These are phyloP conservation scores for Heliconius melpomene DNA, from an alignment of 1,140 invertebrate genomes.

Conservation along the genomic window DNA sequence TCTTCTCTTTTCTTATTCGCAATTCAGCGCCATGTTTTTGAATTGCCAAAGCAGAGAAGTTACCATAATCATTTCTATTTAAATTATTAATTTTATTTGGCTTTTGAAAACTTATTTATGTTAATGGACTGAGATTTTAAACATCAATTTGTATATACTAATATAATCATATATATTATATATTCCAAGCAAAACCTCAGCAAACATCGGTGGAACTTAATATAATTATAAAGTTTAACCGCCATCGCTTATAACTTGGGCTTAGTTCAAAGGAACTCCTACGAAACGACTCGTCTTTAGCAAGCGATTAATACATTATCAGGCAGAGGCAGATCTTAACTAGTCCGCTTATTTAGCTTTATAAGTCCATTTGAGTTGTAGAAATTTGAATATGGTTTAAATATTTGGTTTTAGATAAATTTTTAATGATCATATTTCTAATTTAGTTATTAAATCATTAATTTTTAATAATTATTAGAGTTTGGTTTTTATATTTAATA, in stretches of 20 bases:
- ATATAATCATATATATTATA: neutral
- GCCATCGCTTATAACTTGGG: neutral
- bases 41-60: too few species aligned
- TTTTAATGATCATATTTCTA: neutral
- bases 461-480: too few species aligned
- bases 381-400: neutral
- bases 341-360: constrained; percentile 20
- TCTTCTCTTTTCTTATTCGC: too few species aligned
- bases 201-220: neutral
- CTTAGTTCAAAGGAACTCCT: constrained; percentile 14
- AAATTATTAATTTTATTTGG: too few species aligned
- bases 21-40: too few species aligned
- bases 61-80: too few species aligned
- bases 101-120: too few species aligned
- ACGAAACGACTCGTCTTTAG: constrained; percentile 22
- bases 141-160: neutral
- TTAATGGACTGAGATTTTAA: neutral
- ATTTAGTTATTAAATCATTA: neutral
- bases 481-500: too few species aligned
- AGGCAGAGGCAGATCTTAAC: constrained; percentile 11
- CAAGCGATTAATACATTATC: constrained; percentile 29
- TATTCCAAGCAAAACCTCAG: neutral
- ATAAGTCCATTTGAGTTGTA: constrained; percentile 9
- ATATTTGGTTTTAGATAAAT: neutral
- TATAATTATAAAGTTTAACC: constrained; percentile 1